phyloP scores from a whole-genome alignment of 2,113 vertebrate species.

The Ondatra zibethicus region DNA sequence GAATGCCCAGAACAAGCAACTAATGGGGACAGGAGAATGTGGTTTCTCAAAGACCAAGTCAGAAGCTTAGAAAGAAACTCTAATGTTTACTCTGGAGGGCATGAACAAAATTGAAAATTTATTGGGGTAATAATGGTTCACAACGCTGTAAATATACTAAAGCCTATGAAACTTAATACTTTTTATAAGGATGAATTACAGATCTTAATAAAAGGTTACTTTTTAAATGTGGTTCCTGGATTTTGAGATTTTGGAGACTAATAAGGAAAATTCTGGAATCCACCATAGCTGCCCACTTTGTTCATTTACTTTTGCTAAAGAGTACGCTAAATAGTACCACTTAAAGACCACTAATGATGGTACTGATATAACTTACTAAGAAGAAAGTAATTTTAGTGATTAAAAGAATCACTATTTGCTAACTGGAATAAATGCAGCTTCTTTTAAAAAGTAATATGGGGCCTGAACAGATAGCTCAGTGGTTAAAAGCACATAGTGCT shows the following conservation, averaged over 20 bases:
- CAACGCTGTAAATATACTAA: conserved; percentile 2
- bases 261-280: background rate
- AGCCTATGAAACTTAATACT: background rate
- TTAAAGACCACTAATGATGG: background rate
- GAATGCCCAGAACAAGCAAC: background rate
- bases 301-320: background rate
- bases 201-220: background rate
- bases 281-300: background rate
- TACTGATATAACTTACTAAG: conserved; percentile 18
- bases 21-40: background rate
- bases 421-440: conserved; percentile 35
- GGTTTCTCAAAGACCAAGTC: background rate
- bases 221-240: background rate
- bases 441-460: background rate
- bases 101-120: conserved; percentile 30
- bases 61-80: rapidly evolving
- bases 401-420: background rate
- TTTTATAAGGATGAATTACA: conserved; percentile 14
- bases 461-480: background rate
- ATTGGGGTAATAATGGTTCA: background rate
- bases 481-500: background rate
- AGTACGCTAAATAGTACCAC: background rate
- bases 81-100: background rate
- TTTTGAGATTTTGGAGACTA: background rate
- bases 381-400: conserved; percentile 1